Evolutionary conservation across 2,797 vertebrate genomes (phyloP).

Genomic region (Myotis planiceps): DNA sequence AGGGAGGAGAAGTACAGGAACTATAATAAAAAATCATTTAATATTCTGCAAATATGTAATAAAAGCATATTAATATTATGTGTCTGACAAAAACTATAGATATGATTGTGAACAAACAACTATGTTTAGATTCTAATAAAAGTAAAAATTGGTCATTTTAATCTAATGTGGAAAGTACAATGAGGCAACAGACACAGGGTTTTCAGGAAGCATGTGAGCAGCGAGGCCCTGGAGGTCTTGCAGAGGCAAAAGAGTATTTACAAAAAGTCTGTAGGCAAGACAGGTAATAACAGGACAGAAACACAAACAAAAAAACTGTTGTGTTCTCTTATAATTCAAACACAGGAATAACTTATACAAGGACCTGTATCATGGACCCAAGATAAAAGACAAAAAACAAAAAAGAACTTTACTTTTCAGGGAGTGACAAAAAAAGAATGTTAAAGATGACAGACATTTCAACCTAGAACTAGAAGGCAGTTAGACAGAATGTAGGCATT

Average conservation of each 20-base stretch:
- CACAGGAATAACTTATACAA: neutral
- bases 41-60: neutral
- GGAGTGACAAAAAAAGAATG: neutral
- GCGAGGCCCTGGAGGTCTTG: neutral
- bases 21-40: neutral
- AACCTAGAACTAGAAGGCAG: neutral
- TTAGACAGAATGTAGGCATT: neutral
- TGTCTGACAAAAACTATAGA: slow-evolving; percentile 2
- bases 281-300: neutral
- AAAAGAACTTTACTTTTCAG: neutral
- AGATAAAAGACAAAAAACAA: slow-evolving; percentile 4
- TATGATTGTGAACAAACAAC: neutral
- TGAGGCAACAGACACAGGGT: neutral
- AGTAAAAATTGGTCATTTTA: neutral
- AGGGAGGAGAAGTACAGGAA: neutral
- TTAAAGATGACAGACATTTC: neutral
- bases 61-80: neutral
- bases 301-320: neutral
- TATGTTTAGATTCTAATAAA: neutral
- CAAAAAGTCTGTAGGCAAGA: slow-evolving; percentile 3
- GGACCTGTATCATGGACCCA: neutral
- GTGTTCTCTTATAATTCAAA: neutral
- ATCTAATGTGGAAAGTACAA: neutral
- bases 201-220: neutral
- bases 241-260: neutral